Conservation (phyloP, 2,797 vertebrate species). For the Halcyon badia region DNA sequence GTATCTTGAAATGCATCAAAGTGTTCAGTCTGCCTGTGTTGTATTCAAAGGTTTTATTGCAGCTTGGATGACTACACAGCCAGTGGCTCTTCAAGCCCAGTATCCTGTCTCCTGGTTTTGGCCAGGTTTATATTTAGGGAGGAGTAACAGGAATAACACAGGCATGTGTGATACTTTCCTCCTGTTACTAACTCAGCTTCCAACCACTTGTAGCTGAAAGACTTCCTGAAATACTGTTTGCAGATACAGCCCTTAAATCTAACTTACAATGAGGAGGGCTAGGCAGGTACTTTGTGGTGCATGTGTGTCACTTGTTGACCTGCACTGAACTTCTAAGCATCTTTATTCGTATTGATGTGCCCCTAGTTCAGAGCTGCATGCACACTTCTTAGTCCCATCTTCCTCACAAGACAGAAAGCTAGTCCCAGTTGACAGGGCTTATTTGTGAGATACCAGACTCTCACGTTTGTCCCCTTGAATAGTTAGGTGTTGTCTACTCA, state of each 20-base stretch:
- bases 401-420: neutral
- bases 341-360: neutral
- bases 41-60: neutral
- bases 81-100: neutral
- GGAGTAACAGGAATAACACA: neutral
- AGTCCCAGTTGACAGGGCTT: neutral
- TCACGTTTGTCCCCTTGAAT: neutral
- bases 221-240: neutral
- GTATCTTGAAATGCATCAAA: neutral
- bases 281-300: accelerated
- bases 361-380: neutral
- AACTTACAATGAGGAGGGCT: neutral
- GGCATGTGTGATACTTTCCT: neutral
- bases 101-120: neutral
- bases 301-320: neutral
- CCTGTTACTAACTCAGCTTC: neutral
- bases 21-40: neutral
- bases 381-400: neutral
- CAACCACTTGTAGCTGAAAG: neutral
- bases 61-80: neutral
- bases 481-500: neutral
- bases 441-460: neutral
- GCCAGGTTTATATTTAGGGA: neutral
- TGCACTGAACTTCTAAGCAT: neutral
- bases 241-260: neutral